phyloP scores from a whole-genome alignment of 92 coral and sea anemone species.

The Epizoanthus ramosus region DNA sequence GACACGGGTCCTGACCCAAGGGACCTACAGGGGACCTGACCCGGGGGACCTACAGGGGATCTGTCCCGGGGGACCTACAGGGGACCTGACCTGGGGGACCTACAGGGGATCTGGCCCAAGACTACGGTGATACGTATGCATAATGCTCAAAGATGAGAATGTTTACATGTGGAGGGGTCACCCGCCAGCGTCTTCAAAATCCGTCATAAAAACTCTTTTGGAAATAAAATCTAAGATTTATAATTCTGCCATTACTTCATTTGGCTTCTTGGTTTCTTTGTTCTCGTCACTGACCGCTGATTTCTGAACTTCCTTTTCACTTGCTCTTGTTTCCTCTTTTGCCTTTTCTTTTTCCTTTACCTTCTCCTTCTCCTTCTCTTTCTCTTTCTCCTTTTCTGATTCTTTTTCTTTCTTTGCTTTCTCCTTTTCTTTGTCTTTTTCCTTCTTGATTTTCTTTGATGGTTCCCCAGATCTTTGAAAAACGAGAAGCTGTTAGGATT shows the following conservation, averaged over 20 bases:
- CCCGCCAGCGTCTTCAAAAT: constrained; percentile 12
- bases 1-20: neutral
- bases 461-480: constrained; percentile 68
- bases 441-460: constrained; percentile 75
- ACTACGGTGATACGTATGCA: constrained; percentile 23
- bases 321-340: constrained; percentile 19
- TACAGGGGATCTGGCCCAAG: neutral
- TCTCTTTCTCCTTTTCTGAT: constrained; percentile 52
- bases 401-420: constrained; percentile 68
- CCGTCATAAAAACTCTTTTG: constrained; percentile 14
- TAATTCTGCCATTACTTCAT: constrained; percentile 22
- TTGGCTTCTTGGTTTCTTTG: constrained; percentile 17
- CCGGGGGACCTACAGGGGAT: neutral
- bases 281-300: constrained; percentile 23
- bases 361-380: constrained; percentile 65
- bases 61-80: neutral
- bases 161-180: constrained; percentile 2
- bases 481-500: neutral
- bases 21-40: neutral
- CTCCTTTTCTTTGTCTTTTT: constrained; percentile 70
- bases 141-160: constrained; percentile 15
- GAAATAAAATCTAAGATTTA: constrained; percentile 37
- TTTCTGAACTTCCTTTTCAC: constrained; percentile 44
- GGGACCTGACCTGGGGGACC: neutral
- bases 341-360: constrained; percentile 57